phyloP scores from a whole-genome alignment of 2,113 vertebrate species.

The Bos javanicus region DNA sequence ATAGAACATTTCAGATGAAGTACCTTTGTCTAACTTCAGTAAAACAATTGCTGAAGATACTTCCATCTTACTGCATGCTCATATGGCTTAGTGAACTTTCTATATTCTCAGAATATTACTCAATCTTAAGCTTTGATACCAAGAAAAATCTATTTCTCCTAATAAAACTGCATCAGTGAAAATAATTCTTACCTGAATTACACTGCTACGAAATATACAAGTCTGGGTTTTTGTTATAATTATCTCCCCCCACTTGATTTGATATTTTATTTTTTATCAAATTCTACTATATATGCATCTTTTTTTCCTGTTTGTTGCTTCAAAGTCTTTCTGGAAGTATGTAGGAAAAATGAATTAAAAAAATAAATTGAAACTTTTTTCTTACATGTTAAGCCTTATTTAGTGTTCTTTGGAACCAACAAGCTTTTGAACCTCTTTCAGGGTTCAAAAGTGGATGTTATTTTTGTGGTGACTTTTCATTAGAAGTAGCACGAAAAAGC shows the following conservation, averaged over 20 bases:
- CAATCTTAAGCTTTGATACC: not conserved
- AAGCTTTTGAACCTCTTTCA: slow-evolving; percentile 1
- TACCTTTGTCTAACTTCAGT: not conserved
- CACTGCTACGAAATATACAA: not conserved
- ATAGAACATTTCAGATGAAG: not conserved
- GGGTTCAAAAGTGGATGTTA: not conserved
- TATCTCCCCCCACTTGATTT: not conserved
- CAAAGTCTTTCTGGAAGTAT: not conserved
- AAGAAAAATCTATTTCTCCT: slow-evolving; percentile 3
- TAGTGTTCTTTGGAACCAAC: slow-evolving; percentile 9
- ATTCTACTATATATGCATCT: not conserved
- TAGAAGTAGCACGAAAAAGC: not conserved
- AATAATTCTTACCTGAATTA: not conserved
- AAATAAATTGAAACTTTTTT: not conserved
- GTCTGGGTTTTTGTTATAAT: not conserved
- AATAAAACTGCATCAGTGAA: not conserved
- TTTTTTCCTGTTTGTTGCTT: not conserved
- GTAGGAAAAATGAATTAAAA: not conserved
- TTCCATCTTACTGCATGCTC: not conserved
- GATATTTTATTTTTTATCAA: not conserved
- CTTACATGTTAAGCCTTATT: not conserved
- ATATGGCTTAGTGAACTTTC: not conserved
- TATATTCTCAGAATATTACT: not conserved
- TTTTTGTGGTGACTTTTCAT: slow-evolving; percentile 49
- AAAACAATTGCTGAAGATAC: slow-evolving; percentile 1